Conservation (phyloP, 2,888 invertebrate genomes). For the Apeira syringaria region DNA sequence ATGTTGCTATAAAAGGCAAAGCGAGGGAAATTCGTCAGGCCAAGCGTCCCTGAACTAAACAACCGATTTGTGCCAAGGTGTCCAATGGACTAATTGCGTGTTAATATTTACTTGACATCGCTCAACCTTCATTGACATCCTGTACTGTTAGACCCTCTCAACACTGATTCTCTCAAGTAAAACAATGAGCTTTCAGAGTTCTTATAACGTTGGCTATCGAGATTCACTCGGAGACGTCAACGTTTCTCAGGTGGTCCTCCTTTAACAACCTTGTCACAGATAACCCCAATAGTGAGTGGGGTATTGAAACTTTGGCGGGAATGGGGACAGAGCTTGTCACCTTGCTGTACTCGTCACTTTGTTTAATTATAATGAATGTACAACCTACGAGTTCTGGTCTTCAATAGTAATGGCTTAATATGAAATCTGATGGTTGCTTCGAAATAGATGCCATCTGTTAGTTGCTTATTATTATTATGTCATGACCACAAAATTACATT, state of each 20-base stretch:
- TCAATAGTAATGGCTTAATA: slow-evolving; percentile 30
- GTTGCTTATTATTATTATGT: no score
- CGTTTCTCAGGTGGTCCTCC: slow-evolving; percentile 70
- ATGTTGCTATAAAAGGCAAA: slow-evolving; percentile 36
- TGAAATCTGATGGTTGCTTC: slow-evolving; percentile 23
- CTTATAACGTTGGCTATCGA: slow-evolving; percentile 42
- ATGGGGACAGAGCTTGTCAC: slow-evolving; percentile 57
- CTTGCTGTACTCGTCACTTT: slow-evolving; percentile 45
- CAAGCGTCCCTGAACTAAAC: slow-evolving; percentile 55
- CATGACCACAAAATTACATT: no score
- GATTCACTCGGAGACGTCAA: slow-evolving; percentile 66
- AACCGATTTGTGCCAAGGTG: slow-evolving; percentile 74
- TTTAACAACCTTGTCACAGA: slow-evolving; percentile 74
- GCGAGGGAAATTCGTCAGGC: slow-evolving; percentile 35
- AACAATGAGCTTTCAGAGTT: slow-evolving; percentile 45
- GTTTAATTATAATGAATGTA: slow-evolving; percentile 60
- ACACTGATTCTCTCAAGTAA: slow-evolving; percentile 32
- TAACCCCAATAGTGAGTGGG: slow-evolving; percentile 59
- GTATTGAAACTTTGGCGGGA: slow-evolving; percentile 71
- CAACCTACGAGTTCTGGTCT: slow-evolving; percentile 27
- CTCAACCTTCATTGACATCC: slow-evolving; percentile 65
- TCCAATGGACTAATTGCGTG: slow-evolving; percentile 75
- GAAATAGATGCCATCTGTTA: slow-evolving; percentile 9
- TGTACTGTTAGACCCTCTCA: slow-evolving; percentile 46
- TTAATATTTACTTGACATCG: slow-evolving; percentile 79